These are phyloP conservation scores for Agriopis aurantiaria DNA, from an alignment of 2,888 invertebrate species.

Conservation along the genomic window DNA sequence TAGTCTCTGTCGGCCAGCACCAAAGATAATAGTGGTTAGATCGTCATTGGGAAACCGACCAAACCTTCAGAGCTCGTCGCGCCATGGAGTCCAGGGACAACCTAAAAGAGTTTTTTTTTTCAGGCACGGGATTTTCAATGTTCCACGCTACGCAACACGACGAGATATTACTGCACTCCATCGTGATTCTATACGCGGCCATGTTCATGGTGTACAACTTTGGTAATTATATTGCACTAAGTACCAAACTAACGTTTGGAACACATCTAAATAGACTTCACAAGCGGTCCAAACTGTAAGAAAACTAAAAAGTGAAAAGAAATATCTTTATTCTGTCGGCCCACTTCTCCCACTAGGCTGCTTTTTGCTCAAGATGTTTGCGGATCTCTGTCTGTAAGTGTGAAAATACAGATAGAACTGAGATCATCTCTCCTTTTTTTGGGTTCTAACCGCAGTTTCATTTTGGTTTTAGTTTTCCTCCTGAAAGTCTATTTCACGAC, in stretches of 20 bases:
- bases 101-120: background rate
- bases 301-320: too few species aligned
- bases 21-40: too few species aligned
- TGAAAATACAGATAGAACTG: too few species aligned
- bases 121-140: constrained; percentile 65
- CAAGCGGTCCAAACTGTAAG: too few species aligned
- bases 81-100: background rate
- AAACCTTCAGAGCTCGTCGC: too few species aligned
- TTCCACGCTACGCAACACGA: constrained; percentile 50
- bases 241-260: background rate
- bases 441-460: background rate
- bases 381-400: too few species aligned
- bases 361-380: too few species aligned
- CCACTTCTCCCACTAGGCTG: too few species aligned
- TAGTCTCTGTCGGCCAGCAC: too few species aligned
- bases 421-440: background rate
- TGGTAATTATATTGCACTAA: constrained; percentile 49
- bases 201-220: constrained; percentile 63
- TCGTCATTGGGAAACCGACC: too few species aligned
- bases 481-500: constrained; percentile 62
- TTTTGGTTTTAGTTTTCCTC: constrained; percentile 57
- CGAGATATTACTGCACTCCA: constrained; percentile 59
- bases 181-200: constrained; percentile 57
- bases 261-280: too few species aligned
- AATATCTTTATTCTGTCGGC: too few species aligned